Conservation (phyloP, 2,888 invertebrate species). For the Heliconius hortense region DNA sequence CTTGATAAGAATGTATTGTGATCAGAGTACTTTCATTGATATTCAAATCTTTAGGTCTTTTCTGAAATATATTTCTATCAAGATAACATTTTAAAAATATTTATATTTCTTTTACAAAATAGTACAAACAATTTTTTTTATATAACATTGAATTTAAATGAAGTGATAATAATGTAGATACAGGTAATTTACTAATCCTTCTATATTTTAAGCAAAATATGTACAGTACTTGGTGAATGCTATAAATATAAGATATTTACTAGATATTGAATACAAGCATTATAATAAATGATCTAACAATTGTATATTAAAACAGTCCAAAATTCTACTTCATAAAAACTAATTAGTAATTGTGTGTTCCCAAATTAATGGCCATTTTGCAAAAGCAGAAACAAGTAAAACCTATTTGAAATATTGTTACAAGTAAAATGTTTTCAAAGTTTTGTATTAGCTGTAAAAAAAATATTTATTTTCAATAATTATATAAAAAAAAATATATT, state of each 20-base stretch:
- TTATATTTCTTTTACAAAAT: too few species aligned
- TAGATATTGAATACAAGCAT: conserved; percentile 13
- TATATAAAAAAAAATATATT: background rate
- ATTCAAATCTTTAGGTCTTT: too few species aligned
- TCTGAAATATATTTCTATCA: too few species aligned
- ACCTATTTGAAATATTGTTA: background rate
- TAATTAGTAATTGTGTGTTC: conserved; percentile 9
- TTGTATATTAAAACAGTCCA: background rate
- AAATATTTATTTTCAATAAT: background rate
- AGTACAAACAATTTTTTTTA: too few species aligned
- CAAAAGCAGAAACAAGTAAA: background rate
- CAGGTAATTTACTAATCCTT: background rate
- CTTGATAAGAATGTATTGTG: too few species aligned
- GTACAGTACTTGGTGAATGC: background rate
- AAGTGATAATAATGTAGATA: background rate
- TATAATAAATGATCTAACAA: background rate
- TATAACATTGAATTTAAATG: too few species aligned
- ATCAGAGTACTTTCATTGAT: too few species aligned
- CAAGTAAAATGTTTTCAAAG: background rate
- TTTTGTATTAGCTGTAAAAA: background rate
- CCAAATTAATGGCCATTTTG: background rate
- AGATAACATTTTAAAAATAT: too few species aligned
- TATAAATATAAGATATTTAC: background rate
- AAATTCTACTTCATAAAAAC: background rate
- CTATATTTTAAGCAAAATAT: background rate